phyloP scores from a whole-genome alignment of 1,140 invertebrate genomes.

The Nymphalis io region DNA sequence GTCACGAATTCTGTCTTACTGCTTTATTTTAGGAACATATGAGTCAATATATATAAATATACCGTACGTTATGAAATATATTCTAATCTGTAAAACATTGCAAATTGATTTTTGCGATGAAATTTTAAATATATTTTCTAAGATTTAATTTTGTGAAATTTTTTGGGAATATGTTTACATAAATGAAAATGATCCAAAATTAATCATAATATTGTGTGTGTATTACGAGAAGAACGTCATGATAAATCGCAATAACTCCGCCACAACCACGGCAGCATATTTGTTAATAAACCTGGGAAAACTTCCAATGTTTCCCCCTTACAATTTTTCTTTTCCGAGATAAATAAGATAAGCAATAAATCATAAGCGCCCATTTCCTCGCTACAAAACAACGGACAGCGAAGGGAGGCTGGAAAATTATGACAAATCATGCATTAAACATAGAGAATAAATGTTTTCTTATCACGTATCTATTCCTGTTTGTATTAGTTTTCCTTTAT shows the following conservation, averaged over 20 bases:
- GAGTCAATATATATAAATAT: not conserved
- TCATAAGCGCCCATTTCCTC: conserved; percentile 73
- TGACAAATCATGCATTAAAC: conserved; percentile 81
- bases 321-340: conserved; percentile 69
- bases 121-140: too few species aligned
- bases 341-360: conserved; percentile 77
- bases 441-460: conserved; percentile 81
- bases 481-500: conserved; percentile 80
- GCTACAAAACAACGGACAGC: conserved; percentile 73
- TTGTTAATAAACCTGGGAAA: conserved; percentile 68
- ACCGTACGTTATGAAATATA: too few species aligned
- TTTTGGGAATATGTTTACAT: not conserved
- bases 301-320: conserved; percentile 56
- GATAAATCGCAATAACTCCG: conserved; percentile 51
- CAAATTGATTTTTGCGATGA: too few species aligned
- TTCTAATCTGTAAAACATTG: too few species aligned
- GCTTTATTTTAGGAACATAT: not conserved
- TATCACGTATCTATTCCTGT: conserved; percentile 80
- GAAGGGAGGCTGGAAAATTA: conserved; percentile 74
- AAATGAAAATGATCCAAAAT: not conserved
- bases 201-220: conserved; percentile 1
- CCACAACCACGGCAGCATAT: conserved; percentile 59
- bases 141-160: not conserved
- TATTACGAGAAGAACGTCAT: conserved; percentile 16
- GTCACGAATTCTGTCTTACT: conserved; percentile 7